Base-by-base conservation (phyloP, 1,140 invertebrate genomes). In the Latrodectus geometricus region DNA sequence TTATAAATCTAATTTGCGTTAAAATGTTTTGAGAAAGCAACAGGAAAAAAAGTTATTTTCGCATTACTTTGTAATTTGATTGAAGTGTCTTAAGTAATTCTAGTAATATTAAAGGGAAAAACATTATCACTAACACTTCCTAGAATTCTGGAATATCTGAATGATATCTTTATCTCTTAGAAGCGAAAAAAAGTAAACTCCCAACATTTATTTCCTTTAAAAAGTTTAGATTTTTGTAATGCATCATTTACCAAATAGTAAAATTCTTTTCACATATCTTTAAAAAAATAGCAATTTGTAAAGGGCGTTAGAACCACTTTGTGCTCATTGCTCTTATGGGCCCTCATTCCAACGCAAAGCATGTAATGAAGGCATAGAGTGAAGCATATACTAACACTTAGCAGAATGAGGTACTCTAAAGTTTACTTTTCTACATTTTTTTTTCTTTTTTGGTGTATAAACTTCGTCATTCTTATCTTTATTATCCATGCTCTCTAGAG, bases 401-500 rank as follows among this genome's bases (percentile, higher is more conserved):
- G 68, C n/a, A 15, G 68, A 69, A 69, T 69, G 68, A 69, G 68
- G 11, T n/a, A n/a, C 21, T 20, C n/a, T 17, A 61, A 61, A 61
- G 17, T 61, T 61, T 61, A 17, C 17, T 61, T 17, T 17, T 61
- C 54, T 3, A 14, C 11, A 14, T 61, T 61, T 61, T 61, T 61
- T 61, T 8, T 17, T 61, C n/a, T n/a, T 69, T 69, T 69, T 11
- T 20, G 0, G 9, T n/a, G 12, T 69, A 21, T n/a, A 20, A 69
- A 69, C 17, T 69, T 69, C 68, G 20, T 11, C 17, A 69, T 15
- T 69, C 68, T 69, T 69, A 69, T 69, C 68, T 69, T 69, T 69
- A 69, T 81, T 81, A 72, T 81, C 20, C 69, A 72, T 21, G 20
- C 8, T 9, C 79, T 23, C 79, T 54, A 35, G 69, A 81, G 66